These are phyloP conservation scores for Eonycteris spelaea DNA, from an alignment of 2,113 vertebrate genomes.

Conservation along the genomic window DNA sequence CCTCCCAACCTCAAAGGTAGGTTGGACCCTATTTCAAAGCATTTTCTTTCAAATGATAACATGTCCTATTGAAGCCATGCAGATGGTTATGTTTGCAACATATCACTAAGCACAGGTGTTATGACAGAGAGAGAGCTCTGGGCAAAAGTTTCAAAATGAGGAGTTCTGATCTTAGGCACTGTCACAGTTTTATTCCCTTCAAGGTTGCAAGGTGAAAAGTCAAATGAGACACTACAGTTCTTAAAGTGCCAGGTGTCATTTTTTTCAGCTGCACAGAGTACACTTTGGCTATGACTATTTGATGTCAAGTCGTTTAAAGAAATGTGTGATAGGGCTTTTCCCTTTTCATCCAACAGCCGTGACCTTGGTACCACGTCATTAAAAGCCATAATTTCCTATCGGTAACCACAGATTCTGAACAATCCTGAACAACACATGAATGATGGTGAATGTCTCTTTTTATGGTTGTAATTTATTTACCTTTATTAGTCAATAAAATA, in stretches of 20 bases:
- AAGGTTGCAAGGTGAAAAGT: neutral
- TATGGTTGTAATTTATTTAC: constrained; percentile 45
- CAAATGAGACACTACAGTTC: neutral
- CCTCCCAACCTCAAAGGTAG: neutral
- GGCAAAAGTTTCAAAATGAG: neutral
- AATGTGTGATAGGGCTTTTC: neutral
- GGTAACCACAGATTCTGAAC: neutral
- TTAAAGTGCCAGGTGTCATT: neutral
- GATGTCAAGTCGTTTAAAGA: neutral
- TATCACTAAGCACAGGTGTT: neutral
- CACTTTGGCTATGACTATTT: neutral
- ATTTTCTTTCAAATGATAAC: neutral
- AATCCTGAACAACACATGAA: neutral
- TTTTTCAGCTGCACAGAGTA: neutral
- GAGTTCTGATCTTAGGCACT: neutral
- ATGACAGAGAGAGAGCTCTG: neutral
- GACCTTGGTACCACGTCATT: neutral
- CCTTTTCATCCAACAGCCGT: too few species aligned
- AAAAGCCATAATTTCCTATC: neutral
- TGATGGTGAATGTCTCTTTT: neutral
- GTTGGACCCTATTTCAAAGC: neutral
- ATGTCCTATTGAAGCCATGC: neutral
- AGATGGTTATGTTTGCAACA: neutral
- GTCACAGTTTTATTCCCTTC: neutral
- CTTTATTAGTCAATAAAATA: constrained; percentile 53